phyloP scores from a whole-genome alignment of 2,113 vertebrate species.

The Gymnobelideus leadbeateri region DNA sequence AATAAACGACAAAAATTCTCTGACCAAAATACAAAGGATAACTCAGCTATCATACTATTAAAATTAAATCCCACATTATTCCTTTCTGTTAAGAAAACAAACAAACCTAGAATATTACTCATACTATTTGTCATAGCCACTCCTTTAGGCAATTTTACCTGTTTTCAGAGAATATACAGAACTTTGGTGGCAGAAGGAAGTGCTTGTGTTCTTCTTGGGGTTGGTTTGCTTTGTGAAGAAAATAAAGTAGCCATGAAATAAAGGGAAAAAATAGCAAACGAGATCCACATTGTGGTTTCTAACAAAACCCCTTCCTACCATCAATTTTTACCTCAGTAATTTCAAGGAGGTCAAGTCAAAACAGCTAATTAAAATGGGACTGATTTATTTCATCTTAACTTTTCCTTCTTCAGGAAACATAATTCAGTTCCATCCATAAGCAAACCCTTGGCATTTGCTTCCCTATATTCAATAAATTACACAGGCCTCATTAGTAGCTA shows the following conservation, averaged over 20 bases:
- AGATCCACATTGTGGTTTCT: slow-evolving; percentile 57
- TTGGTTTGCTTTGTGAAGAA: neutral
- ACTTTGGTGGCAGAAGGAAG: neutral
- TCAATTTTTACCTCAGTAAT: slow-evolving; percentile 52
- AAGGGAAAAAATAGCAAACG: slow-evolving; percentile 9
- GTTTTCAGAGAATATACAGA: neutral
- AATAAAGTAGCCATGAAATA: neutral
- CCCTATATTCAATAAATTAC: slow-evolving; percentile 66
- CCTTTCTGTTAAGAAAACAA: neutral
- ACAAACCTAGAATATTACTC: neutral
- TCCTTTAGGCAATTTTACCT: neutral
- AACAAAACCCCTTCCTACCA: slow-evolving; percentile 62
- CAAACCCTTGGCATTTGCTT: slow-evolving; percentile 48
- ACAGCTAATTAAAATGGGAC: slow-evolving; percentile 76
- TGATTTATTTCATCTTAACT: slow-evolving; percentile 78
- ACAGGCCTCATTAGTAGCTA: slow-evolving; percentile 60
- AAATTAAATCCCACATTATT: neutral
- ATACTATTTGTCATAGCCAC: neutral
- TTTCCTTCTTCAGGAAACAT: slow-evolving; percentile 75
- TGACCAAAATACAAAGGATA: neutral
- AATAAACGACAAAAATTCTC: neutral
- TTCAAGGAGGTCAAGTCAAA: slow-evolving; percentile 54
- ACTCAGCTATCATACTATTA: neutral
- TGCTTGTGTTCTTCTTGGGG: neutral
- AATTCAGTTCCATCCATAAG: slow-evolving; percentile 69